phyloP scores from a whole-genome alignment of 2,113 vertebrate species.

The Peromyscus californicus region DNA sequence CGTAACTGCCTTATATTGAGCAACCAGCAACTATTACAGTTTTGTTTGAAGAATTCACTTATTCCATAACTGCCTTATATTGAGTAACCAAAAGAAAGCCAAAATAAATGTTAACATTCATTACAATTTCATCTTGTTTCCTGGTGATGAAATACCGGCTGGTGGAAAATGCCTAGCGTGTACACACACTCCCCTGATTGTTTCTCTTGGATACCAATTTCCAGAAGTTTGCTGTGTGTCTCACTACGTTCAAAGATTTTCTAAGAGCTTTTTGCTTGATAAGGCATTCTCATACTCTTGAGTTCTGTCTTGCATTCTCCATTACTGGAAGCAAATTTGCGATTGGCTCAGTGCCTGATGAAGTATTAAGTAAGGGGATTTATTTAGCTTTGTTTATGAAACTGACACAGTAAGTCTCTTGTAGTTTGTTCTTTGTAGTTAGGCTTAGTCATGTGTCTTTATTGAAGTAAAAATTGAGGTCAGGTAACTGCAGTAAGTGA shows the following conservation, averaged over 20 bases:
- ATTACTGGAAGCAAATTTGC: slow-evolving; percentile 41
- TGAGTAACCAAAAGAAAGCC: not conserved
- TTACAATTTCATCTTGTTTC: not conserved
- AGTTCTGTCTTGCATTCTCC: not conserved
- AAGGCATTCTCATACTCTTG: not conserved
- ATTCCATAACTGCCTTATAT: not conserved
- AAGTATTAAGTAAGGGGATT: slow-evolving; percentile 11
- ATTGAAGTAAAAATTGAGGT: not conserved
- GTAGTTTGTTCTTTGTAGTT: slow-evolving; percentile 3
- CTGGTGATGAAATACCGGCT: not conserved
- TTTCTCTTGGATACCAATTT: not conserved
- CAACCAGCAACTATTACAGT: not conserved
- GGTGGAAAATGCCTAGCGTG: not conserved
- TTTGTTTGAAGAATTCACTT: not conserved
- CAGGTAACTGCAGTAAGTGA: not conserved
- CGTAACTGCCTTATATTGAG: too few relatives aligned
- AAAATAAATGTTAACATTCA: not conserved
- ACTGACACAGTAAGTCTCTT: not conserved
- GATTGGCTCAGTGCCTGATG: not conserved
- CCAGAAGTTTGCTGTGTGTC: not conserved
- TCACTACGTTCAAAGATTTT: not conserved
- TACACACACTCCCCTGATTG: not conserved
- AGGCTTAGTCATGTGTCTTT: slow-evolving; percentile 3
- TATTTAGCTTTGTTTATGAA: slow-evolving; percentile 48
- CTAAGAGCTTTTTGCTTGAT: not conserved